Percentiles rank a stretch among this genome's conserved stretches.
Conservation (phyloP, 2,113 vertebrate genomes). For the Platysteira castanea region DNA sequence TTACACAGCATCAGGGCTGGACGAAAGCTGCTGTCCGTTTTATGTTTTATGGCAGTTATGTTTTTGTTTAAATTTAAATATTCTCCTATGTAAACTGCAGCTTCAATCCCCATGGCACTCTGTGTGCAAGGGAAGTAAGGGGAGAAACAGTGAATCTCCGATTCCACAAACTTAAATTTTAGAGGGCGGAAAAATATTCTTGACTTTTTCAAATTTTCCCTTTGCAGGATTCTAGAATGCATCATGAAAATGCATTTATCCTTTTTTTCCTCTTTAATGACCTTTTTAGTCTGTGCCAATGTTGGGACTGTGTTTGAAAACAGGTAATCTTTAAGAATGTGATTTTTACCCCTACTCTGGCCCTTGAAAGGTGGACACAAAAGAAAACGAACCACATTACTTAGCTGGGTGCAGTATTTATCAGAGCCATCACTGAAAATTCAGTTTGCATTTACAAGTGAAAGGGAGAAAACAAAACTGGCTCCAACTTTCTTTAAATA, state of each 20-base stretch:
- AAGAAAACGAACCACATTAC: constrained; percentile 37
- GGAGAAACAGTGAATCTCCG: neutral
- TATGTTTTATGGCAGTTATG: fast-evolving
- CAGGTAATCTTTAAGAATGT: neutral
- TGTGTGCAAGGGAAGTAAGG: neutral
- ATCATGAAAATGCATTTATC: neutral
- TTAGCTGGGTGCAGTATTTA: constrained; percentile 57
- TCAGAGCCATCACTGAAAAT: constrained; percentile 57
- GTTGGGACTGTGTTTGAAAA: neutral
- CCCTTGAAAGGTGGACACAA: constrained; percentile 24
- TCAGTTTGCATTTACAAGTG: constrained; percentile 52
- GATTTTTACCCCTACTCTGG: constrained; percentile 8
- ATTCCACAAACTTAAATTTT: neutral
- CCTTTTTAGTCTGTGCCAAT: neutral
- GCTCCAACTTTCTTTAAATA: constrained; percentile 59
- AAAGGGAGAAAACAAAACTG: constrained; percentile 55
- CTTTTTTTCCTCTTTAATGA: neutral
- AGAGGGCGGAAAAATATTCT: neutral
- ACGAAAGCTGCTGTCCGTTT: neutral
- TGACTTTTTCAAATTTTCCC: neutral
- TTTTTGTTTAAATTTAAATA: neutral
- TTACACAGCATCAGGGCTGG: neutral
- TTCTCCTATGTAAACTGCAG: neutral
- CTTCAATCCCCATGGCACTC: neutral
- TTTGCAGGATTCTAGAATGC: neutral